These are phyloP conservation scores for Crypturellus undulatus DNA, from an alignment of 2,113 vertebrate genomes.

Conservation along the genomic window DNA sequence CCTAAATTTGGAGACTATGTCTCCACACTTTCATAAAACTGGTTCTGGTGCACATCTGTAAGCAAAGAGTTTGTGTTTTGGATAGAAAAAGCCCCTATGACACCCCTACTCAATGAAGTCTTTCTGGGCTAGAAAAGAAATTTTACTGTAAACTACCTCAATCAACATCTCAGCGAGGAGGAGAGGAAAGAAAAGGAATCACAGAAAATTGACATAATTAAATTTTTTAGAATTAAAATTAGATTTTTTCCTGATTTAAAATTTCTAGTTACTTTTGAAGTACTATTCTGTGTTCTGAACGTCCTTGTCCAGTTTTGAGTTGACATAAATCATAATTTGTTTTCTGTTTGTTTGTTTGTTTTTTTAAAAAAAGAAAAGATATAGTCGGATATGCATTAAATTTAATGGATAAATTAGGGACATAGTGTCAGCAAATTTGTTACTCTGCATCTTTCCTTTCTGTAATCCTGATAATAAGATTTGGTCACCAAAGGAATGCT, in stretches of 20 bases:
- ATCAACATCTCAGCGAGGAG: background rate
- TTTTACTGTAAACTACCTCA: background rate
- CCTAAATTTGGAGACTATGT: background rate
- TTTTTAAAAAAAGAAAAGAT: background rate
- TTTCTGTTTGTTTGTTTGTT: background rate
- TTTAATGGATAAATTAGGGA: background rate
- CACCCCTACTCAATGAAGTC: background rate
- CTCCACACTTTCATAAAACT: background rate
- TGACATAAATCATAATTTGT: background rate
- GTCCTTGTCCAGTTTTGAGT: background rate
- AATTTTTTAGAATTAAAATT: too few relatives aligned
- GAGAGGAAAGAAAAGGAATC: background rate
- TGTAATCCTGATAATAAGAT: background rate
- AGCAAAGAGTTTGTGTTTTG: background rate
- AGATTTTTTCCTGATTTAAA: too few relatives aligned
- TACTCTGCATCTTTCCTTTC: background rate
- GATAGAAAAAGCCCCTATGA: background rate
- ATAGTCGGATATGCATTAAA: background rate
- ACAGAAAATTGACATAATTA: background rate
- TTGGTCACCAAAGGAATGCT: background rate
- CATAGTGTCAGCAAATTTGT: background rate
- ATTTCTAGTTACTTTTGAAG: background rate
- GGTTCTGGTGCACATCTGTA: background rate
- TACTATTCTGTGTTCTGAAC: background rate
- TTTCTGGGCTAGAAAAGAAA: background rate